Evolutionary conservation across 2,113 vertebrate species (phyloP), one percentile per base, ranked within the genome.

Genomic region (Orycteropus afer): DNA sequence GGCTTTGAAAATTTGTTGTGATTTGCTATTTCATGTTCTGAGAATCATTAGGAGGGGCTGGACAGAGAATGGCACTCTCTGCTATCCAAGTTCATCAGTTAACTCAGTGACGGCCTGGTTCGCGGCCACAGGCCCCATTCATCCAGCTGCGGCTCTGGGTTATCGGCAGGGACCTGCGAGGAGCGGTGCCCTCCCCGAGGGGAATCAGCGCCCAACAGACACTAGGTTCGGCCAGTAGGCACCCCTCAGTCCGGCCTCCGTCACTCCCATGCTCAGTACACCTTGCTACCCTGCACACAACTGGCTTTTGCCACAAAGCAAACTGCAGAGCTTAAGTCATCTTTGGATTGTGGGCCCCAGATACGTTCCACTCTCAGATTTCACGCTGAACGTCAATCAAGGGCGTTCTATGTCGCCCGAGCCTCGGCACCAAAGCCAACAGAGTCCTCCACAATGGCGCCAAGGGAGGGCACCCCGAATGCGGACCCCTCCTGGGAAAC

Each of bases 1-100:
- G 96, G 71, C 74, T 95, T 96, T 97, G 80, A 93, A 95, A 95
- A 80, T 94, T 18, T 90, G 90, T 91, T 87, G 55, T 77, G 76
- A 87, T 85, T 87, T 93, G 94, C 83, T 95, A 94, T 53, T 95
- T 91, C 93, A 89, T 94, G 65, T 78, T 61, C 45, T 79, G 82
- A 90, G 45, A 83, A 74, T 45, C 73, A 89, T 91, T 73, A 94
- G 79, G 65, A 95, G 92, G 94, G 67, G 69, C 67, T 83, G 83
- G 92, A 86, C 61, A 93, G 86, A 74, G 88, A 96, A 77, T 34
- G 69, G 74, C 17, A 91, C 59, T 86, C 29, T 25, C 3, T 86
- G 42, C 29, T 61, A 55, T 61, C 83, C 86, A 83, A 65, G 15
- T 14, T 74, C 15, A 89, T 7, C 65, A 61, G 90, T 45, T 71